Evolutionary conservation across 35 echinoderm and acorn worm genomes (phyloP), one percentile per base, ranked within the genome.

Genomic region (Lytechinus pictus): DNA sequence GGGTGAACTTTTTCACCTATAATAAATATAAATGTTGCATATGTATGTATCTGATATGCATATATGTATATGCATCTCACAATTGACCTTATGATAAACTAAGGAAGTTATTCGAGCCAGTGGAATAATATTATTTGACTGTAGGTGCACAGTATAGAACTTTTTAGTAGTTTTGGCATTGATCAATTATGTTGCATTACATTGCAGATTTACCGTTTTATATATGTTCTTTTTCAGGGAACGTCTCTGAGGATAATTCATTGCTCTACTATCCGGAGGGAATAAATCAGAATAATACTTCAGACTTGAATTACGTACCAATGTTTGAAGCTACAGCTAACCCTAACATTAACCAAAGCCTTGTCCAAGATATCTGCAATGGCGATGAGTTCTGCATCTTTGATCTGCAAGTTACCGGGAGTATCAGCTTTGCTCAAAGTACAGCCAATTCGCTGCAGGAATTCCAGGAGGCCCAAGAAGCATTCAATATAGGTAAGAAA

Each of bases 331-430:
- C 88, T 44, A 54, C 28, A 10, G 27, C 6, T 5, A 90, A 90
- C 21, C 88, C 29, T 5, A 21, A 9, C 52, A 44, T 90, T 9
- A 10, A 90, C 88, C 88, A 90, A 54, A 90, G 9, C 13, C 28
- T 14, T 4, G 88, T 90, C 29, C 10, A 44, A 33, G 27, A 90
- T 21, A 54, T 90, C 29, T 90, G 88, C 27, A 21, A 54, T 21
- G 88, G 21, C 52, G 88, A 90, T 33, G 88, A 29, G 88, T 90
- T 90, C 16, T 90, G 88, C 52, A 90, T 51, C 88, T 90, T 90
- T 90, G 88, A 90, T 54, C 52, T 90, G 5, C 88, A 90, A 54
- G 44, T 33, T 12, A 90, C 88, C 12, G 88, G 88, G 10, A 90
- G 88, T 90, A 44, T 10, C 28, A 90, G 88, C 52, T 90, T 90